phyloP scores from a whole-genome alignment of 2,113 vertebrate genomes.

The Semicossyphus pulcher region DNA sequence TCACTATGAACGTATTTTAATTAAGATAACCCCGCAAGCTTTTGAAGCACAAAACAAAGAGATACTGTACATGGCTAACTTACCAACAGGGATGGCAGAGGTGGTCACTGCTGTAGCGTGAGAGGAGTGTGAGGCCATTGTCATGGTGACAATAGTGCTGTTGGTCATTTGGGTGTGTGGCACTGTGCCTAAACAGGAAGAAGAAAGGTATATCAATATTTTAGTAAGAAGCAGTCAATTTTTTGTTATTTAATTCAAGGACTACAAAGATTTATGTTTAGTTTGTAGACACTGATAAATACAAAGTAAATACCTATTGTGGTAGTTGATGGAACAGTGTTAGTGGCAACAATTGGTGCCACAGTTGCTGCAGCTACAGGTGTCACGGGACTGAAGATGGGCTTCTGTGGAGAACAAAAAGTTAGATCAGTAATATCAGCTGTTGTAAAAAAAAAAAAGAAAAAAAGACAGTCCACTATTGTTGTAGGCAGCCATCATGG shows the following conservation, averaged over 20 bases:
- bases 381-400: constrained; percentile 95
- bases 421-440: not conserved
- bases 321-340: constrained; percentile 93
- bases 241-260: not conserved
- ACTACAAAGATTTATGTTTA: not conserved
- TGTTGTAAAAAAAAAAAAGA: fast-evolving
- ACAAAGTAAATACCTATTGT: constrained; percentile 85
- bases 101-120: constrained; percentile 96
- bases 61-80: constrained; percentile 66
- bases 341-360: constrained; percentile 95
- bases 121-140: constrained; percentile 97
- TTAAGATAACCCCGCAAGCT: not conserved
- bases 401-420: constrained; percentile 84
- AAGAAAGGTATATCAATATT: not conserved
- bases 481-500: not conserved
- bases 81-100: constrained; percentile 97
- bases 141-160: constrained; percentile 96
- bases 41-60: not conserved
- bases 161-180: constrained; percentile 94
- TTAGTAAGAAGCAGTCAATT: not conserved
- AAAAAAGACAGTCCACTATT: not conserved
- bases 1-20: not conserved
- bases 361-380: constrained; percentile 97
- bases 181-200: constrained; percentile 85
- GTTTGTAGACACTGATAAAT: not conserved